These are phyloP conservation scores for Drosophila sordidapex DNA, from an alignment of 2,888 invertebrate genomes.

Conservation along the genomic window DNA sequence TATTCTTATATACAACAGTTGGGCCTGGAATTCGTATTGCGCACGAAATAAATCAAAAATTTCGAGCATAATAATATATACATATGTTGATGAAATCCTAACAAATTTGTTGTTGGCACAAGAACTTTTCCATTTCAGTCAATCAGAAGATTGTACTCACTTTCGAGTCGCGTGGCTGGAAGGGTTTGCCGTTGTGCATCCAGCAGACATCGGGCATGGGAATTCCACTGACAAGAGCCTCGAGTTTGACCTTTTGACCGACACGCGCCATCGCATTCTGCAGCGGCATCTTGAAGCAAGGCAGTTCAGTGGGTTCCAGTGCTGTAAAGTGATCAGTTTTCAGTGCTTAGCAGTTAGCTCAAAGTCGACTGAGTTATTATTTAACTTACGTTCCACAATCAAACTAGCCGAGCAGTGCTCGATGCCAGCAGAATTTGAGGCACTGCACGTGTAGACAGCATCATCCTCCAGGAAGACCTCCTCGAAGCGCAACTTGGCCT, in stretches of 20 bases:
- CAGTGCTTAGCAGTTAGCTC: not conserved
- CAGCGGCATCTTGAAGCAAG: slow-evolving; percentile 87
- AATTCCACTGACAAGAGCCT: slow-evolving; percentile 89
- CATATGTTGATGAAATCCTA: not conserved
- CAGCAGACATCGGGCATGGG: slow-evolving; percentile 88
- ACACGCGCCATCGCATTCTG: slow-evolving; percentile 90
- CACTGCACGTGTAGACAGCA: slow-evolving; percentile 89
- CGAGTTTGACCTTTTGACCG: slow-evolving; percentile 90
- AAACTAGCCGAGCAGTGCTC: slow-evolving; percentile 88
- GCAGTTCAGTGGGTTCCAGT: slow-evolving; percentile 87
- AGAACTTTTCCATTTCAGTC: not conserved
- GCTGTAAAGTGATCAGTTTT: slow-evolving; percentile 82
- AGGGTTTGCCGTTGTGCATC: slow-evolving; percentile 89
- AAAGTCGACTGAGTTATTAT: slow-evolving; percentile 11
- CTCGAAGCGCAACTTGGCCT: slow-evolving; percentile 90
- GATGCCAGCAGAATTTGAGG: slow-evolving; percentile 88
- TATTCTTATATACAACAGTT: slow-evolving; percentile 25
- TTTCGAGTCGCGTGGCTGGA: slow-evolving; percentile 87
- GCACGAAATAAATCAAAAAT: slow-evolving; percentile 1
- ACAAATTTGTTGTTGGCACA: not conserved
- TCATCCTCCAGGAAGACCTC: slow-evolving; percentile 89
- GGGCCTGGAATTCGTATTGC: slow-evolving; percentile 5
- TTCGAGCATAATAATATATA: not conserved
- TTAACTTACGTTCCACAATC: slow-evolving; percentile 88
- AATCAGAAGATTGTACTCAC: slow-evolving; percentile 84